These are phyloP conservation scores for Etheostoma perlongum DNA, from an alignment of 2,797 vertebrate genomes.

Conservation along the genomic window DNA sequence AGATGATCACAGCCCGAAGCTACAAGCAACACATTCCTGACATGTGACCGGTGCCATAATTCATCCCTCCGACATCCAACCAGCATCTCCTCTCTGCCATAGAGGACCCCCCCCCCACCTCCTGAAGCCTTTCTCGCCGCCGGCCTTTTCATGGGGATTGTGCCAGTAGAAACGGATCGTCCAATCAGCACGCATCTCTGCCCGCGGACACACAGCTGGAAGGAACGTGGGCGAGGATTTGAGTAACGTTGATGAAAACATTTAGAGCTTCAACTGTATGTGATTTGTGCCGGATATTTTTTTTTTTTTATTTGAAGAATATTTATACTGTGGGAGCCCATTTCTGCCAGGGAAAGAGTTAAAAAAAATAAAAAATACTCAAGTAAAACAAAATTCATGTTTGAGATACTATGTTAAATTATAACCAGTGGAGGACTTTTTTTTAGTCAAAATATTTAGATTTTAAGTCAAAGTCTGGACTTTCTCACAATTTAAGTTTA, in stretches of 20 bases:
- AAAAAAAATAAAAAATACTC: too few species aligned
- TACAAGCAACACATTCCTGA: conserved; percentile 61
- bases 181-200: conserved; percentile 29
- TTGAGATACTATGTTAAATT: neutral
- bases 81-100: conserved; percentile 24
- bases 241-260: conserved; percentile 35
- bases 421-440: too few species aligned
- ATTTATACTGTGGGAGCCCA: conserved; percentile 19
- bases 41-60: conserved; percentile 27
- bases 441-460: neutral
- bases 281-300: conserved; percentile 45
- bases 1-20: conserved; percentile 42
- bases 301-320: conserved; percentile 27
- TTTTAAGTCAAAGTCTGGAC: neutral
- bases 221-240: conserved; percentile 15
- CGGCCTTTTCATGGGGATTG: conserved; percentile 37
- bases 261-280: conserved; percentile 47
- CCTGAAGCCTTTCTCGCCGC: conserved; percentile 36
- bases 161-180: conserved; percentile 3
- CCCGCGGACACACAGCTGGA: conserved; percentile 28
- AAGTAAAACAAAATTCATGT: too few species aligned
- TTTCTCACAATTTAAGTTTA: neutral
- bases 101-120: neutral
- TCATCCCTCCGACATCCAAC: conserved; percentile 11
- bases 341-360: conserved; percentile 11